phyloP scores from a whole-genome alignment of 2,113 vertebrate species.

The Cyanistes caeruleus region DNA sequence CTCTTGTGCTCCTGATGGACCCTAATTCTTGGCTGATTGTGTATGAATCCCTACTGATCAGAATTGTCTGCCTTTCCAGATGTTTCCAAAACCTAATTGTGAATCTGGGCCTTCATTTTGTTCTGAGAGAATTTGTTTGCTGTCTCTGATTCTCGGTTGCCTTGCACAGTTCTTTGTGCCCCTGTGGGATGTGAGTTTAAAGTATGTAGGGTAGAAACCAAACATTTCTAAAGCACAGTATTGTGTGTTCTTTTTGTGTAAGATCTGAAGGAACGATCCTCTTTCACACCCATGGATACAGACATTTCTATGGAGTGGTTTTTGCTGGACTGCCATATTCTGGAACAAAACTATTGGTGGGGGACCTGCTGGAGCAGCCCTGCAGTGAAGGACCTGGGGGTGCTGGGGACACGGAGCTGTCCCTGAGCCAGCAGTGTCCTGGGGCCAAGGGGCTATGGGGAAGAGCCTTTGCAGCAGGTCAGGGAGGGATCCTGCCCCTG shows the following conservation, averaged over 20 bases:
- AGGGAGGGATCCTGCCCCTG: background rate
- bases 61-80: background rate
- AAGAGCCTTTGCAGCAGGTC: background rate
- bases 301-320: background rate
- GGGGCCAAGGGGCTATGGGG: background rate
- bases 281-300: background rate
- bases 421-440: background rate
- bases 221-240: background rate
- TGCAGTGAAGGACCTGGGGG: background rate
- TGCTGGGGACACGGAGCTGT: background rate
- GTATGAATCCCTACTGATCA: background rate
- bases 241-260: rapidly evolving
- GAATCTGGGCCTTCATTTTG: background rate
- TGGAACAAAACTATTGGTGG: background rate
- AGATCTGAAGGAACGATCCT: background rate
- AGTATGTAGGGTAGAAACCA: background rate
- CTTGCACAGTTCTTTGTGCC: background rate
- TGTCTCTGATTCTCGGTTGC: background rate
- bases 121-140: background rate
- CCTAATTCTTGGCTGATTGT: background rate
- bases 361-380: background rate
- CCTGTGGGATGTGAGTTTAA: background rate
- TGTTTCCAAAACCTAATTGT: background rate
- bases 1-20: background rate
- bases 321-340: background rate